Evolutionary conservation across 2,797 vertebrate species (phyloP).

Genomic region (Pagetopsis macropterus): DNA sequence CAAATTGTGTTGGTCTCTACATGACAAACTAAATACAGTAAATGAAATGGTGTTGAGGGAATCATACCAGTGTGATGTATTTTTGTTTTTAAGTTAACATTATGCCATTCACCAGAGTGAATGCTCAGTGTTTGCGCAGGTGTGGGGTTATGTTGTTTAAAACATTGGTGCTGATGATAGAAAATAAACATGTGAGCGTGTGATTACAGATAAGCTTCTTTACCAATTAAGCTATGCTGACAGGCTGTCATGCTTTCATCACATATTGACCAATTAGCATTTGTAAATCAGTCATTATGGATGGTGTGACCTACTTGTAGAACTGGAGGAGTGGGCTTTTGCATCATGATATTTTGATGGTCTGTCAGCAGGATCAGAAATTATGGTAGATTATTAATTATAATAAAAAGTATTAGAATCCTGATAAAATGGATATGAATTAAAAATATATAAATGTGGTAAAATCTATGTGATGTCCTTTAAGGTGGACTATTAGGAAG

Average conservation of each 20-base stretch:
- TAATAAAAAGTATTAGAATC: constrained; percentile 1
- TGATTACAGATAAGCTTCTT: constrained; percentile 20
- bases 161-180: constrained; percentile 3
- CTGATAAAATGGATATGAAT: background rate
- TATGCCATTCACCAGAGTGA: constrained; percentile 10
- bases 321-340: constrained; percentile 11
- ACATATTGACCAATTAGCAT: constrained; percentile 33
- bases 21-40: constrained; percentile 28
- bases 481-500: background rate
- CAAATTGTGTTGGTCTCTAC: constrained; percentile 27
- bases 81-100: constrained; percentile 13
- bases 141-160: background rate
- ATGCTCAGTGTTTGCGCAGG: background rate
- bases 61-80: constrained; percentile 23
- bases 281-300: constrained; percentile 36
- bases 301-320: constrained; percentile 49
- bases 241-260: constrained; percentile 27
- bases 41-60: background rate
- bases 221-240: constrained; percentile 26
- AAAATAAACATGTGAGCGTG: constrained; percentile 20
- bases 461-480: too few relatives aligned
- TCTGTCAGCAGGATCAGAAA: constrained; percentile 16
- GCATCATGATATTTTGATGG: constrained; percentile 6
- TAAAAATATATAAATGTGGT: background rate
- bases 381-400: background rate